These are phyloP conservation scores for Parauchenoglanis ngamensis DNA, from an alignment of 2,797 vertebrate genomes.

Conservation along the genomic window DNA sequence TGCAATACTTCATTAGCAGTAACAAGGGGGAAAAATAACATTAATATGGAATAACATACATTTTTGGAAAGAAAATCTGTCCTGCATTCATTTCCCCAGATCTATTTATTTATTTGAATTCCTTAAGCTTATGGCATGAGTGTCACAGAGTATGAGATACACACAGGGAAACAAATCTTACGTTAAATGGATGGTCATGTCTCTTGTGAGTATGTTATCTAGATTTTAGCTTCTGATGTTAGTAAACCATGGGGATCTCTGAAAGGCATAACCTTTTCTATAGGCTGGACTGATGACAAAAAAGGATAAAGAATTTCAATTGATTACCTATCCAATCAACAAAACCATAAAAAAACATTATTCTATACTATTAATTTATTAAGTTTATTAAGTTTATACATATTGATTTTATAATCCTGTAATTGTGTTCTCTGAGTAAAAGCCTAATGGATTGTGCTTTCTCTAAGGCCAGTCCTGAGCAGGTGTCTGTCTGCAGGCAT, in stretches of 20 bases:
- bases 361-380: not conserved
- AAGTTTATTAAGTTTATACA: not conserved
- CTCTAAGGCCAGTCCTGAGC: constrained; percentile 1
- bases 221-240: not conserved
- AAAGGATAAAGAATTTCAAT: not conserved
- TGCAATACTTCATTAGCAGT: not conserved
- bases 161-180: not conserved
- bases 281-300: too few relatives aligned
- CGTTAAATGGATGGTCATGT: not conserved
- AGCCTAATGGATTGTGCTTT: not conserved
- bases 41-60: not conserved
- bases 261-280: not conserved
- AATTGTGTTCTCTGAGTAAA: not conserved
- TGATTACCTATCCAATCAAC: not conserved
- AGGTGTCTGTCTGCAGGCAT: constrained; percentile 38
- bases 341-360: not conserved
- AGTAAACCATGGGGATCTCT: too few relatives aligned
- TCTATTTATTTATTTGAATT: not conserved
- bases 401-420: not conserved
- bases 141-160: not conserved
- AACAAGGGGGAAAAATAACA: not conserved
- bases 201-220: not conserved
- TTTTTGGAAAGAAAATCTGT: not conserved
- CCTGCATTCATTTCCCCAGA: not conserved
- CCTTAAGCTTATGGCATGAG: not conserved